A percentile compares a stretch with the other conserved stretches of the same genome.
Conservation (phyloP, 2,113 vertebrate genomes). For the Coracopsis vasa region DNA sequence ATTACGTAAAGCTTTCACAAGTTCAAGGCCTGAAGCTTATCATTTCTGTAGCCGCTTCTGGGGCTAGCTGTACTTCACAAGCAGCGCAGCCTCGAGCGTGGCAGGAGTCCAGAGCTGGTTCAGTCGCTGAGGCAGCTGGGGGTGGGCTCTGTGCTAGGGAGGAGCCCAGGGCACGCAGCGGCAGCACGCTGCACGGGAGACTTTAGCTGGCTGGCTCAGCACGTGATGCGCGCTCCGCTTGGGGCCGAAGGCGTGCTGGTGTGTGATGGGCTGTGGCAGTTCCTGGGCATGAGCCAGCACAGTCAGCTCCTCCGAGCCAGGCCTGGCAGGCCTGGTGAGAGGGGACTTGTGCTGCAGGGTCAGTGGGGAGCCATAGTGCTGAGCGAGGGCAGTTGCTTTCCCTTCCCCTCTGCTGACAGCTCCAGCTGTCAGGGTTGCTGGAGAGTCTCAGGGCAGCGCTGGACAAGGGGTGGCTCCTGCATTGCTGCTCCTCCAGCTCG, state of each 20-base stretch:
- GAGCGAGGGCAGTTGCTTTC: neutral
- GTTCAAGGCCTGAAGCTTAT: neutral
- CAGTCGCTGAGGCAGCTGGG: rapidly evolving
- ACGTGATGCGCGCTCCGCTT: neutral
- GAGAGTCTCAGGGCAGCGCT: neutral
- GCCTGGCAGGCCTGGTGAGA: neutral
- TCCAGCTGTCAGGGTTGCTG: neutral
- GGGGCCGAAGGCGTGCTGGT: rapidly evolving
- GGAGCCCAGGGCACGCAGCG: rapidly evolving
- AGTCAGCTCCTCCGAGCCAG: neutral
- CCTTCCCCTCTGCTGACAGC: neutral
- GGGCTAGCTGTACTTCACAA: neutral
- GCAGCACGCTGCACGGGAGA: rapidly evolving
- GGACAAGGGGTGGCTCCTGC: neutral
- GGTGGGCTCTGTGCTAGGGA: neutral
- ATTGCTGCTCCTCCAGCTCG: neutral
- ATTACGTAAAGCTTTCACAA: rapidly evolving
- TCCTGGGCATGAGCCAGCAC: rapidly evolving
- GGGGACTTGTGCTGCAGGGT: neutral
- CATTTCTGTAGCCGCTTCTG: neutral
- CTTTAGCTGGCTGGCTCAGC: neutral
- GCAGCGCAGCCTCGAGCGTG: rapidly evolving
- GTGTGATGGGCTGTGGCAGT: rapidly evolving
- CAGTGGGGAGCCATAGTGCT: rapidly evolving
- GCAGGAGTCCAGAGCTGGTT: neutral